Base-by-base conservation (phyloP, 2,888 invertebrate genomes). In the Beris chalybata region DNA sequence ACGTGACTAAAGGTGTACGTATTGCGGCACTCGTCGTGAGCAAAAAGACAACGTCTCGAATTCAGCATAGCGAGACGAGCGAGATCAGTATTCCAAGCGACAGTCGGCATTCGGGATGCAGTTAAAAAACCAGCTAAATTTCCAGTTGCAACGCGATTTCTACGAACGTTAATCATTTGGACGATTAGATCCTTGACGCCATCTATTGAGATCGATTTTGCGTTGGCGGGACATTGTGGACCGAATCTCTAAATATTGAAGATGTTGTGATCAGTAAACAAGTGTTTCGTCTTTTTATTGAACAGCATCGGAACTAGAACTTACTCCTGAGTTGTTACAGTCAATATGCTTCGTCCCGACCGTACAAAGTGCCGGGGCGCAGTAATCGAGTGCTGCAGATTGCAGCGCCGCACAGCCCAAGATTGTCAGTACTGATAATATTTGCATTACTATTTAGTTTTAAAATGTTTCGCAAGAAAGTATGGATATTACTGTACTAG, bases 61-160 rank as follows among this genome's bases (percentile, higher is more conserved):
- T 72, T 71, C 5, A 72, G 48, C 15, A 67, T 67, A 1, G 73
- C 73, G 55, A 74, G 65, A 5, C 52, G 55, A 29, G 70, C 70
- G 1, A 74, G 43, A 31, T 74, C 73, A 11, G 65, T 53, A 31
- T 69, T 57, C 72, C 72, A 73, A 64, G 56, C 53, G 43, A 73
- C 67, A 1, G 66, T 68, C 3, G 66, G 67, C 73, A 73, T 73
- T 50, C 70, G 63, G 12, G 43, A 44, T 22, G 73, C 73, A 4
- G 69, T 11, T 6, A 30, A 31, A 12, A 69, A 73, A 4, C 56
- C 6, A 1, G 58, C 9, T 3, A 73, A 54, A 22, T 61, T 38
- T 1, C 73, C 73, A 12, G 57, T 13, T 0, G 73, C 73, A 13
- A 72, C 22, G 6, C 50, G 47, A 50, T 70, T 73, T 32, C 73